Percentiles rank a stretch among this genome's conserved stretches.
phyloP scores from a whole-genome alignment of 2,797 vertebrate species.

The Rhinichthys osculus region DNA sequence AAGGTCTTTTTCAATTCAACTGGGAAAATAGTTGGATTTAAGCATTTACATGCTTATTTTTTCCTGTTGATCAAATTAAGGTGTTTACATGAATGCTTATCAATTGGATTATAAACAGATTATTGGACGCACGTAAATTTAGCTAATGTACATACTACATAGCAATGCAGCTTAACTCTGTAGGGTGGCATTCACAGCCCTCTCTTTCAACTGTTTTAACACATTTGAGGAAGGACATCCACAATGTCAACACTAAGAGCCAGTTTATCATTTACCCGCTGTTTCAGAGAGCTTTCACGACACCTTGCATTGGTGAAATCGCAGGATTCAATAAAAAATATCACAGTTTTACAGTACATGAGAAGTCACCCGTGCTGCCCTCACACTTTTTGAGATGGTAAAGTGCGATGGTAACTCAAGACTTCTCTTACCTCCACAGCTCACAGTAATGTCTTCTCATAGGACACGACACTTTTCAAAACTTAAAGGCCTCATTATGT shows the following conservation, averaged over 20 bases:
- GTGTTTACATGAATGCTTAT: too few species aligned
- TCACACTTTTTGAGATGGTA: slow-evolving; percentile 4
- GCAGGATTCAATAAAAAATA: slow-evolving; percentile 2
- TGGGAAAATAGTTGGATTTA: not conserved
- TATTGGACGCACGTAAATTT: too few species aligned
- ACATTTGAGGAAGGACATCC: not conserved
- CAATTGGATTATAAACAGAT: too few species aligned
- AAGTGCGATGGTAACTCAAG: not conserved
- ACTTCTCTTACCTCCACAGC: slow-evolving; percentile 7
- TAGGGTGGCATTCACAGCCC: not conserved
- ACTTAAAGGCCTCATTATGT: not conserved
- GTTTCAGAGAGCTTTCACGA: slow-evolving; percentile 2
- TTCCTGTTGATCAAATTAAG: not conserved
- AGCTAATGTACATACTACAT: too few species aligned
- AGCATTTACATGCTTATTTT: not conserved
- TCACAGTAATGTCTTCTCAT: not conserved
- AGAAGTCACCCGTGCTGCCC: slow-evolving; percentile 1
- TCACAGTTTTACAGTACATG: slow-evolving; percentile 13
- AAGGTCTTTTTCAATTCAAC: not conserved
- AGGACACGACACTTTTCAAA: not conserved
- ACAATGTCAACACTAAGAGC: slow-evolving; percentile 18
- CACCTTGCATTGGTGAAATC: not conserved
- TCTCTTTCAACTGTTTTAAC: slow-evolving; percentile 9
- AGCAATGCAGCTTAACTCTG: not conserved
- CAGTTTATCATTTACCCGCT: not conserved